Evolutionary conservation across 2,113 vertebrate genomes (phyloP).

Genomic region (Charina bottae): DNA sequence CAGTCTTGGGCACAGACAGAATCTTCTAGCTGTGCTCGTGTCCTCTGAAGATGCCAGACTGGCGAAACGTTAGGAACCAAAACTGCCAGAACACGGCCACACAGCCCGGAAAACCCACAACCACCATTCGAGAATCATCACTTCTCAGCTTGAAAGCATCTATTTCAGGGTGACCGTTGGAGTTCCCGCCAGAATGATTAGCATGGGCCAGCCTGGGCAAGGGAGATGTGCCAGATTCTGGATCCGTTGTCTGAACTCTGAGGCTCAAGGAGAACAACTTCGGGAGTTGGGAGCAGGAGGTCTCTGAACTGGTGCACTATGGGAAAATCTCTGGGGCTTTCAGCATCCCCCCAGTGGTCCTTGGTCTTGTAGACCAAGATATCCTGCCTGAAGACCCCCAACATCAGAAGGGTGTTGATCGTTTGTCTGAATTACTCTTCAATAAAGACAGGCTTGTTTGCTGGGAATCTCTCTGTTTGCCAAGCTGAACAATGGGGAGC

Average conservation of each 20-base stretch:
- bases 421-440: constrained; percentile 34
- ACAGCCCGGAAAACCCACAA: no score
- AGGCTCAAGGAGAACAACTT: not conserved
- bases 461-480: constrained; percentile 53
- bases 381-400: not conserved
- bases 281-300: not conserved
- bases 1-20: no score
- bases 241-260: not conserved
- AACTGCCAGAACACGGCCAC: no score
- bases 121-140: not conserved
- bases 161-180: not conserved
- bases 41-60: no score
- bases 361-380: not conserved
- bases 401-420: not conserved
- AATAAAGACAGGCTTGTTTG: constrained; percentile 68
- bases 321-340: not conserved
- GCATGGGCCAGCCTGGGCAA: not conserved
- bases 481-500: constrained; percentile 77
- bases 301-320: not conserved
- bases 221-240: no score
- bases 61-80: no score
- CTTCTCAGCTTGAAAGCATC: not conserved
- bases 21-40: no score
- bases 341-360: not conserved
- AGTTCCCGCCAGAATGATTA: not conserved